These are phyloP conservation scores for Chymomyza costata DNA, from an alignment of 1,140 invertebrate genomes.

Conservation along the genomic window DNA sequence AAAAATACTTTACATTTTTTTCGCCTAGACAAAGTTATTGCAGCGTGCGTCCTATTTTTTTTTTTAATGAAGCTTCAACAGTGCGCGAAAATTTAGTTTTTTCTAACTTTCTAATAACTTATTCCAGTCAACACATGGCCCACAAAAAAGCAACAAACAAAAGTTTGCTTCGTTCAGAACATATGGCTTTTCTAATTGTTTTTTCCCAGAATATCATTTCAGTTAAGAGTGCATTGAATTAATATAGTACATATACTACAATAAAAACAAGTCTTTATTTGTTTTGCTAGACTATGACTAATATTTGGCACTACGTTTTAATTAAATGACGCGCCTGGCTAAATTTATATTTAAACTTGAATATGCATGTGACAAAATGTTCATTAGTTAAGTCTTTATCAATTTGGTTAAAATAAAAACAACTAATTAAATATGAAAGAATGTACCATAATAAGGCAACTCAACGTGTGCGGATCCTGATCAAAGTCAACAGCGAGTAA, in stretches of 20 bases:
- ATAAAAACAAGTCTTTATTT: conserved; percentile 30
- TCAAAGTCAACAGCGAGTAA: no score
- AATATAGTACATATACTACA: no score
- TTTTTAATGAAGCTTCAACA: conserved; percentile 33
- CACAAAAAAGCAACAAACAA: conserved; percentile 23
- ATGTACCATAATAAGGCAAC: no score
- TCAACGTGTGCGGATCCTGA: no score
- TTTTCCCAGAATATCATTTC: no score
- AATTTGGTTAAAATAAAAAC: conserved; percentile 1
- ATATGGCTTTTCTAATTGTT: conserved; percentile 32
- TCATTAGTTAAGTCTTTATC: conserved; percentile 54
- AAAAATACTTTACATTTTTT: no score
- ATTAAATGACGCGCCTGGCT: conserved; percentile 50
- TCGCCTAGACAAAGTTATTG: conserved; percentile 44
- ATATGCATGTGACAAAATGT: conserved; percentile 51
- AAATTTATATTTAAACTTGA: conserved; percentile 58
- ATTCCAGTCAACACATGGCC: no score
- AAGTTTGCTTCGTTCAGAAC: no score
- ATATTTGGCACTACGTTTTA: conserved; percentile 30
- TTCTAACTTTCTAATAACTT: no score
- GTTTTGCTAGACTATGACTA: conserved; percentile 13
- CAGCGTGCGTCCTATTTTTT: conserved; percentile 56
- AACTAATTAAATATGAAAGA: conserved; percentile 27
- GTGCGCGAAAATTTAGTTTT: conserved; percentile 31
- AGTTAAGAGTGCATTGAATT: no score